Evolutionary conservation across 1,140 invertebrate genomes (phyloP), one percentile per base, ranked within the genome.

Genomic region (Sipha flava): DNA sequence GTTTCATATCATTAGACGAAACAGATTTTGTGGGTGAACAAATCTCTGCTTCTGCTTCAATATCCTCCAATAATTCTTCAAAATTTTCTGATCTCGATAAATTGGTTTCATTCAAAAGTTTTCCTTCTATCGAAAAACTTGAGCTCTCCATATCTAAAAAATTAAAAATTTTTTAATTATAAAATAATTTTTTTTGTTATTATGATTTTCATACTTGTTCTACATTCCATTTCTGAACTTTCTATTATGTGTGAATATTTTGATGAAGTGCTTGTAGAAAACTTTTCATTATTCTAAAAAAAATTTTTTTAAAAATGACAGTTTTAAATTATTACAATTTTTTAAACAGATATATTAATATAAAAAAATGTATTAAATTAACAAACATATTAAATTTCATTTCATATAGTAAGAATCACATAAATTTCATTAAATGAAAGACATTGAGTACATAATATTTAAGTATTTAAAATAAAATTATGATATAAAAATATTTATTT

Each of bases 21-120:
- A 54, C 23, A 49, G 52, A 43, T 77, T 77, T 77, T 43, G 47
- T 77, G 1, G 73, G 73, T 31, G 73, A 77, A 77, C 47, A 57
- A 26, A 77, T 77, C 26, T 77, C 73, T 40, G 73, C 73, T 0
- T 59, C 73, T 59, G 73, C 73, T 77, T 77, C 73, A 26, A 77
- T 77, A 59, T 77, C 73, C 26, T 77, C 73, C 3, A 77, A 29
- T 59, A 26, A 29, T 77, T 77, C 73, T 57, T 77, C 73, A 77
- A 77, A 77, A 37, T 59, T 77, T 40, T 77, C 52, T 3, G 49
- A 29, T 47, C 23, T 70, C 9, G 29, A 47, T 31, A 70, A 47
- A 47, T 29, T 70, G 18, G 66, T 47, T 70, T 70, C 66, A 31
- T n/a, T 26, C 7, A n/a, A 29, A 70, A 29, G 1, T 31, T 47